Base-by-base conservation (phyloP, 2,888 invertebrate genomes). In the Automeris io region DNA sequence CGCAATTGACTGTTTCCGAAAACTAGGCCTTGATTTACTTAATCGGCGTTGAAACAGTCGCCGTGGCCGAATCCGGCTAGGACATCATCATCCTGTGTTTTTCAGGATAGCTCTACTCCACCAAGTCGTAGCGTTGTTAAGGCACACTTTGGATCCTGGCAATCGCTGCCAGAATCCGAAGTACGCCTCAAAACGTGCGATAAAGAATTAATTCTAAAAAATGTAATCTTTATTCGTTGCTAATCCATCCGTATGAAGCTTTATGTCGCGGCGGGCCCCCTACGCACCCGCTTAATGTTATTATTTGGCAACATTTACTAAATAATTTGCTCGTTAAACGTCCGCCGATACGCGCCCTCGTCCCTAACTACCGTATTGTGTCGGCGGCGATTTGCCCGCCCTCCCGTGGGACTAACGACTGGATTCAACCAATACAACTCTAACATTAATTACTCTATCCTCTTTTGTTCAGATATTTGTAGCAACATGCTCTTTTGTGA, bases 251-350 rank as follows among this genome's bases (percentile, higher is more conserved):
- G 18, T 36, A 33, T 13, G 36, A 45, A 36, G 19, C 29, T 22
- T 25, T 18, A 23, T 42, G 43, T 35, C 39, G 39, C 46, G 23
- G 12, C 13, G 29, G 21, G 13, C n/a, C 45, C 45, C 60, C 63
- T 65, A 51, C 63, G 54, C 53, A 49, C 63, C 68, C 70, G 61
- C 77, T 71, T 82, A 79, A 83, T 81, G 75, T 83, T 81, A 83
- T 85, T 83, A 86, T 83, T 85, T 85, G 81, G 74, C 80, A 82
- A 83, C 85, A 83, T 85, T 86, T 83, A 86, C 77, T 79, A 83
- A 85, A 85, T 86, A 82, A 85, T 83, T 82, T 75, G 76, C 76
- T 85, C 79, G 85, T 83, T 85, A 85, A 85, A 82, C 80, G 79
- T 66, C 77, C 51, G 70, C 71, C 70, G 77, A 79, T 80, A 70